These are phyloP conservation scores for Saxidomus purpurata DNA, from an alignment of 1,140 invertebrate genomes.

Conservation along the genomic window DNA sequence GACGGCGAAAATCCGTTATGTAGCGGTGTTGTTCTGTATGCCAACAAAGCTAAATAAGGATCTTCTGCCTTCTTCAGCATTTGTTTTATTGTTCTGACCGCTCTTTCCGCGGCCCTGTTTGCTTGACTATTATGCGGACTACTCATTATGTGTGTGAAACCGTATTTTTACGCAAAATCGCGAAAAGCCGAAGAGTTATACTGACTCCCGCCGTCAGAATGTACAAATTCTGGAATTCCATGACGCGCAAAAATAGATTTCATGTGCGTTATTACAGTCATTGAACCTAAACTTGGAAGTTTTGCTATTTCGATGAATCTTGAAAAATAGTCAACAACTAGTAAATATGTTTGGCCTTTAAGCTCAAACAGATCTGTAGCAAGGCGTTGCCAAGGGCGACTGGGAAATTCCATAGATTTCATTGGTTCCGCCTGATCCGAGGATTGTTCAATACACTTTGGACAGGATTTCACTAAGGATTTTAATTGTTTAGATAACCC, in stretches of 20 bases:
- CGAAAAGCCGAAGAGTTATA: conserved; percentile 70
- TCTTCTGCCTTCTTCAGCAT: conserved; percentile 63
- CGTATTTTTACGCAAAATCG: conserved; percentile 69
- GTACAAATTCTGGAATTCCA: neutral
- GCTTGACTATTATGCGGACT: conserved; percentile 73
- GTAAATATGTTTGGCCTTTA: neutral
- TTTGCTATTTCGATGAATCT: conserved; percentile 58
- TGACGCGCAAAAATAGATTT: conserved; percentile 15
- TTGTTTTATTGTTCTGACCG: conserved; percentile 72
- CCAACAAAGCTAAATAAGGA: conserved; percentile 63
- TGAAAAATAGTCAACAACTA: conserved; percentile 60
- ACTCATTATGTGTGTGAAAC: conserved; percentile 68
- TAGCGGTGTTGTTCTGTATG: conserved; percentile 60
- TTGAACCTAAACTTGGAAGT: neutral
- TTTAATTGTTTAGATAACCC: neutral
- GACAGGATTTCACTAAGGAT: neutral
- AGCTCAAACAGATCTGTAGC: neutral
- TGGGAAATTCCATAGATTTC: neutral
- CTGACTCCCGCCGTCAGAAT: conserved; percentile 74
- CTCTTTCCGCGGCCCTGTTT: conserved; percentile 65
- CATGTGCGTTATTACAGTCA: conserved; percentile 85
- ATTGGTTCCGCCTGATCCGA: neutral
- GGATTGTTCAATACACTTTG: neutral
- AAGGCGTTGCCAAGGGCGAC: neutral
- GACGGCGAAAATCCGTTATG: conserved; percentile 55